phyloP scores from a whole-genome alignment of 2,113 vertebrate genomes.

The Lethenteron camtschaticum region DNA sequence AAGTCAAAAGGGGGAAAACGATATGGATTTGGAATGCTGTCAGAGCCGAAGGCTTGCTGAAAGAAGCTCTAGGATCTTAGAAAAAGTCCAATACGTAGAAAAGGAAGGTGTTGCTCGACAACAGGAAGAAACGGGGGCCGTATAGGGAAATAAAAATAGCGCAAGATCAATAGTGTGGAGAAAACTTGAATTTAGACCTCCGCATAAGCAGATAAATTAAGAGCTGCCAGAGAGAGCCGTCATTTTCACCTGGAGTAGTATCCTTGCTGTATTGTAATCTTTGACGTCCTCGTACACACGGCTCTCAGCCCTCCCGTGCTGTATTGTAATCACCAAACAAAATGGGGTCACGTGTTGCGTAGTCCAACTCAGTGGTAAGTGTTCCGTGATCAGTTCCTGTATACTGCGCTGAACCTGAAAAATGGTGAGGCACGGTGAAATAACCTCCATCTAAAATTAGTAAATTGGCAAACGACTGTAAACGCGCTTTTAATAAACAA shows the following conservation, averaged over 20 bases:
- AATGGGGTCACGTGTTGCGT: constrained; percentile 49
- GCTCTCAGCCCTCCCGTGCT: constrained; percentile 36
- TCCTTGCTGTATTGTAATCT: constrained; percentile 63
- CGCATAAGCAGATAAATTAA: not conserved
- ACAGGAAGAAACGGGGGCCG: too few relatives aligned
- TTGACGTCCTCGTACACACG: constrained; percentile 75
- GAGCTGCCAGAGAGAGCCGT: too few relatives aligned
- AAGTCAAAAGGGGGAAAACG: too few relatives aligned
- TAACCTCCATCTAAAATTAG: not conserved
- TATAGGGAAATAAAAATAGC: too few relatives aligned
- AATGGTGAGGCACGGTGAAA: not conserved
- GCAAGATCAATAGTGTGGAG: not conserved
- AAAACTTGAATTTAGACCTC: not conserved
- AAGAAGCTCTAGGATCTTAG: too few relatives aligned
- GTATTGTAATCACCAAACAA: constrained; percentile 76
- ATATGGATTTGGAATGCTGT: too few relatives aligned
- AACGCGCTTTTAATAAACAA: not conserved
- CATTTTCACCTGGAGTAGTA: constrained; percentile 48
- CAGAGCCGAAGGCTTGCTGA: too few relatives aligned
- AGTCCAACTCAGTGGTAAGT: constrained; percentile 38
- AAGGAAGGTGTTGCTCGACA: too few relatives aligned
- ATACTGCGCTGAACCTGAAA: constrained; percentile 54
- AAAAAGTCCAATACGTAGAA: too few relatives aligned
- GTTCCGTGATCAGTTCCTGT: constrained; percentile 27
- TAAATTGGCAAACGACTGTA: not conserved